Base-by-base conservation (phyloP, 2,797 vertebrate species). In the Aulostomus chinensis region DNA sequence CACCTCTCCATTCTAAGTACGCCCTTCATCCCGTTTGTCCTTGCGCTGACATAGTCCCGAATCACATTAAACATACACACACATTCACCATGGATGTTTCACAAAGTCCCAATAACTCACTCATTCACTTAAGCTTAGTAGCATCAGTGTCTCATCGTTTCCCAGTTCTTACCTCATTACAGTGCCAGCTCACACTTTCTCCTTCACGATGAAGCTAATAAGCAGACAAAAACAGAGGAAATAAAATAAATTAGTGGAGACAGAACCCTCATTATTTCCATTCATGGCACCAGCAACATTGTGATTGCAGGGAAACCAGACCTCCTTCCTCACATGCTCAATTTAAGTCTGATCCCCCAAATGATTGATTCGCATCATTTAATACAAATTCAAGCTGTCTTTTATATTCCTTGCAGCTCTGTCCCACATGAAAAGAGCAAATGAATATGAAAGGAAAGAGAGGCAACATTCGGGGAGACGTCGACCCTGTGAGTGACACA, bases 11-110 rank as follows among this genome's bases (percentile, higher is more conserved):
- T 87, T 73, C 73, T 81, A 84, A 83, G 59, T 79, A 46, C 0
- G 70, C 26, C 86, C 85, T 89, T 90, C 71, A 85, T 85, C 68
- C 65, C 33, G 3, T 24, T 39, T n/a, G 47, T 77, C 67, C 45
- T 78, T 64, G 46, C 13, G 9, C 71, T 50, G 67, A 55, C 59
- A 69, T 60, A 55, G 34, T 69, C 71, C 63, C 72, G 73, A 86
- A 86, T 86, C 56, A 53, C 68, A 77, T 74, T 77, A 67, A 24
- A 43, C 50, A 47, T 29, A 40, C 35, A 18, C 18, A 39, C 8
- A 26, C 9, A 32, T 10, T 31, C 12, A 20, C n/a, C n/a, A 21
- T 5, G 42, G 3, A 9, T 53, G 24, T 5, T 61, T 57, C 18
- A 25, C n/a, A 37, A 47, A 71, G 26, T 62, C 32, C 28, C 58